Evolutionary conservation across 2,888 invertebrate genomes (phyloP), one percentile per base, ranked within the genome.

Genomic region (Automeris io): DNA sequence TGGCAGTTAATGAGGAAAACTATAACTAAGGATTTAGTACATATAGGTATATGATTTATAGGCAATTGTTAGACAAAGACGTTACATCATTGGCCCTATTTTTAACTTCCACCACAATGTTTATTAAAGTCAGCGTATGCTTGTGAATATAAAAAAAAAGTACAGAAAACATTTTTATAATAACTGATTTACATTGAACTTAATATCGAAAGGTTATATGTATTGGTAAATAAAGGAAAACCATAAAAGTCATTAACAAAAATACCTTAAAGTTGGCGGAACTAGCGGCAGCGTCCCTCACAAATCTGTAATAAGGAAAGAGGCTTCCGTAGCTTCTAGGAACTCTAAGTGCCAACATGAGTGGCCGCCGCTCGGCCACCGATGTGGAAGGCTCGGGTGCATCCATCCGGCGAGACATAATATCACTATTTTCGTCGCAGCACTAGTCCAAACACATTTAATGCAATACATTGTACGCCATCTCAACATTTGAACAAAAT

Each of bases 281-380:
- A 42, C 81, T 78, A 42, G 69, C 74, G 18, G 74, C 62, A 6
- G 88, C 77, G 41, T 86, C 81, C 54, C 77, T 89, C 49, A 90
- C 77, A 58, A 90, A 90, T 54, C 88, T 88, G 66, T 90, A 90
- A 61, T 90, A 90, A 0, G 90, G 88, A 46, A 90, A 87, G 32
- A 90, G 66, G 35, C 90, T 90, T 29, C 91, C 91, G 64, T 91
- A 91, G 53, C 87, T 90, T 43, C 88, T 79, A 1, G 90, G 89
- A 2, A 87, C 68, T 42, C 72, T 65, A 21, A 78, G 53, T 1
- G 77, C 59, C 25, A 81, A 52, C 55, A 87, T 71, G 24, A 87
- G 73, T 13, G 82, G 82, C 37, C 72, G 70, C 45, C 76, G 67
- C 60, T 86, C 85, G 50, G 66, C 62, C 47, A 62, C 46, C 45